Base-by-base conservation (phyloP, 23 tunicate genomes). In the Styela plicata region DNA sequence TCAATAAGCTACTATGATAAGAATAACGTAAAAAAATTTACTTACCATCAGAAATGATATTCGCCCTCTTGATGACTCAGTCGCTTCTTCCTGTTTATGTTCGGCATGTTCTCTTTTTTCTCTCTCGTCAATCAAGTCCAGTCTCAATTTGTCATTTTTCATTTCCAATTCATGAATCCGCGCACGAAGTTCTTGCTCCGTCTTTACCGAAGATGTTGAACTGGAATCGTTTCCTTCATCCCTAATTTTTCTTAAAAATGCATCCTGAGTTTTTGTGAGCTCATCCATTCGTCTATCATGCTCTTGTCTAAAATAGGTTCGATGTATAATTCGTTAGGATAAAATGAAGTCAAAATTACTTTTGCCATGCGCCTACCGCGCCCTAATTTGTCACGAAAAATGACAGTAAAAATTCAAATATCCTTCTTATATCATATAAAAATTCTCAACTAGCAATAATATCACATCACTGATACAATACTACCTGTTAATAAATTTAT, bases 121-220 rank as follows among this genome's bases (percentile, higher is more conserved):
- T 44, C 81, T 52, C 26, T 76, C 81, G 27, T 76, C 81, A 24
- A 52, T 25, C 33, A 76, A 31, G 44, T 57, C 27, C 81, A 44
- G 27, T 53, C 81, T 52, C 13, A 76, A 65, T 26, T 76, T 53
- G 31, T 76, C 81, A 31, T 76, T 76, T 53, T 76, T 76, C 81
- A 53, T 44, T 53, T 76, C 81, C 27, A 76, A 57, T 24, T 76
- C 81, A 21, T 76, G 33, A 65, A 76, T 76, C 19, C 81, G 66
- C 13, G 33, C 33, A 1, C 66, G 64, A 24, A 76, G 81, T 28
- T 76, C 66, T 36, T 24, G 31, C 66, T 22, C 24, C 21, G 26
- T 34, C 37, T 31, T 71, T 3, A 32, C 36, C 10, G 57, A 7
- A 44, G 57, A 44, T 5, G 57, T 13, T 5, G 13, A 7, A 5